Evolutionary conservation across 2,888 invertebrate genomes (phyloP).

Genomic region (Pomacea canaliculata): DNA sequence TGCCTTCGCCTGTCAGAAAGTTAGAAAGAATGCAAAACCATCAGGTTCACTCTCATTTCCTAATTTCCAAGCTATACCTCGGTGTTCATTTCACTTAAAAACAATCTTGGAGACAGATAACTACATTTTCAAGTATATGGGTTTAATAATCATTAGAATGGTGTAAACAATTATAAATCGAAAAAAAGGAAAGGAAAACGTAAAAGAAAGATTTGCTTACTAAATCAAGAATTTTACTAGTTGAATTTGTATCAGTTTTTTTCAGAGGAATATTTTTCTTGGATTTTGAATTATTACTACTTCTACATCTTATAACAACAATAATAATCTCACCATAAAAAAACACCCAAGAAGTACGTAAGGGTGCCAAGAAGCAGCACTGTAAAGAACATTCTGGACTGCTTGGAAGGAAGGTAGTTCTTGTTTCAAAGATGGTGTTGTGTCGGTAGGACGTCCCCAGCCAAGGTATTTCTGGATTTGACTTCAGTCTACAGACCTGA

Average conservation of each 20-base stretch:
- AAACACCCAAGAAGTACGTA: slow-evolving; percentile 8
- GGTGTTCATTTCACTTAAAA: too few species aligned
- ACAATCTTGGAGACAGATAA: neutral
- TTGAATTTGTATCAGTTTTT: neutral
- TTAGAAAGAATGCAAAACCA: neutral
- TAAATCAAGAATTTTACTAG: neutral
- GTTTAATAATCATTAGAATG: too few species aligned
- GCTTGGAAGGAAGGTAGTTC: neutral
- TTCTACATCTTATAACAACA: neutral
- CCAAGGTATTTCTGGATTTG: too few species aligned
- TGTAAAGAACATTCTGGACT: slow-evolving; percentile 18
- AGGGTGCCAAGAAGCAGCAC: slow-evolving; percentile 2
- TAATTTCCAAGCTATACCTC: too few species aligned
- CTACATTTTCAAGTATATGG: neutral
- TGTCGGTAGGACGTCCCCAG: too few species aligned
- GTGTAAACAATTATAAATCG: neutral
- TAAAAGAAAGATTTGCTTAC: neutral
- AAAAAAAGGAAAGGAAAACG: neutral
- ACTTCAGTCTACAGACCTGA: too few species aligned
- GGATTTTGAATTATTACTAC: too few species aligned
- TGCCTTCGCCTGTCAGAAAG: slow-evolving; percentile 45
- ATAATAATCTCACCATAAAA: slow-evolving; percentile 11
- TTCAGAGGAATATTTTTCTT: neutral
- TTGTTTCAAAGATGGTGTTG: too few species aligned
- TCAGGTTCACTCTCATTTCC: too few species aligned